Evolutionary conservation across 2,113 vertebrate genomes (phyloP), one percentile per base, ranked within the genome.

Genomic region (Cyprinodon variegatus): DNA sequence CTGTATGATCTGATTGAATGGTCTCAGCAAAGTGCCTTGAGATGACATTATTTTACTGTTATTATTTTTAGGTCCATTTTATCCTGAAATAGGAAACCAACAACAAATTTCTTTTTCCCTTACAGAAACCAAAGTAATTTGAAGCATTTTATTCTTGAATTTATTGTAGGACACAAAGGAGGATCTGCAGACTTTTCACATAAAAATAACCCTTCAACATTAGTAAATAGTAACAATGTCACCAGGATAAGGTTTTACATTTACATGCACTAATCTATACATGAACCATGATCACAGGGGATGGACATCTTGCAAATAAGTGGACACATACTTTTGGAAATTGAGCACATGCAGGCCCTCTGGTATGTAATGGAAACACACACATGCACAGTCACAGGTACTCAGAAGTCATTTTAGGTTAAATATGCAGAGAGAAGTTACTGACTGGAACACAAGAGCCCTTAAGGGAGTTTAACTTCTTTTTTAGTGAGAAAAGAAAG

Each of bases 181-280:
- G 41, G 75, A 65, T 75, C 59, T 2, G 4, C 4, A 13, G 61
- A 37, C 1, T 65, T 3, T 41, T 41, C 62, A 48, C 61, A 63
- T 70, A 81, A 70, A 78, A 74, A 82, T 64, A 77, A 64, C 71
- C 68, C 81, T 72, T 78, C 61, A 13, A 65, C 17, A 79, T 1
- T 60, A 68, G 53, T 46, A 39, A 74, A 81, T 70, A 29, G 69
- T 50, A 60, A 77, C 78, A 72, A 86, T 36, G 68, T 72, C 74
- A 79, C 79, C 72, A 81, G 73, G 70, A 8, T 69, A 68, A 60
- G 45, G 13, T 48, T 50, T 50, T 43, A 86, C 53, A 59, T 59
- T 65, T 74, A 64, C 74, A 22, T 37, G 41, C 59, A 60, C 66
- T 0, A 0, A 50, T 65, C 60, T 40, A 62, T 70, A 76, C 76